phyloP scores from a whole-genome alignment of 53 echinoderm and acorn worm species.

The Astropecten irregularis region DNA sequence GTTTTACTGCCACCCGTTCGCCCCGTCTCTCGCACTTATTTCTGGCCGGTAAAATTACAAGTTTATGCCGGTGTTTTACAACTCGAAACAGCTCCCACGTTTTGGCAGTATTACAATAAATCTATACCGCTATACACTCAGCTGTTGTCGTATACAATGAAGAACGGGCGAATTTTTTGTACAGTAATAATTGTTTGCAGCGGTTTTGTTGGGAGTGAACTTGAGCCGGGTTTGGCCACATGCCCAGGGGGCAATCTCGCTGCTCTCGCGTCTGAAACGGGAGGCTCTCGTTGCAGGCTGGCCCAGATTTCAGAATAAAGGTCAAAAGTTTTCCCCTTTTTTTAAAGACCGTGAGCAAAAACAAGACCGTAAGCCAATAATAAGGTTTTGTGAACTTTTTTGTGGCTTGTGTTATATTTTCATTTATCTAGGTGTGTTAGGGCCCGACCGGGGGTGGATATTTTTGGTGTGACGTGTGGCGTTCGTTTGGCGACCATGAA shows the following conservation, averaged over 20 bases:
- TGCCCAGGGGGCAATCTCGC: conserved; percentile 12
- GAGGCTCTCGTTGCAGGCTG: conserved; percentile 28
- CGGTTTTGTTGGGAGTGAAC: conserved; percentile 19
- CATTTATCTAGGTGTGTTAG: background rate
- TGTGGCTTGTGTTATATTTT: background rate
- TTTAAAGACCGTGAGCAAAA: no score
- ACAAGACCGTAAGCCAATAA: background rate
- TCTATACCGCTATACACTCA: conserved; percentile 32
- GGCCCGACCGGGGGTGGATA: background rate
- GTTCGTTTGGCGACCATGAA: no score
- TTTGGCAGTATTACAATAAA: conserved; percentile 42
- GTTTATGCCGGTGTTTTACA: conserved; percentile 46
- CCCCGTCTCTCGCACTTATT: background rate
- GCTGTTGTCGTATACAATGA: conserved; percentile 35
- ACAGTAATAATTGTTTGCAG: conserved; percentile 17
- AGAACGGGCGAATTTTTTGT: background rate
- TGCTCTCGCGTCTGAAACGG: background rate
- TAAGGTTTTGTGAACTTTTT: background rate
- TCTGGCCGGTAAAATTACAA: conserved; percentile 52
- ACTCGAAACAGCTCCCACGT: conserved; percentile 2
- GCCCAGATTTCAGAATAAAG: conserved; percentile 48
- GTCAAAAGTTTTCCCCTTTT: conserved; percentile 37
- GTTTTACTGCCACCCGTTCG: conserved; percentile 4
- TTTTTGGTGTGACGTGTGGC: no score
- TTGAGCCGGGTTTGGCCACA: conserved; percentile 18